Conservation (phyloP, 1,140 invertebrate species). For the Pteromalus puparum region DNA sequence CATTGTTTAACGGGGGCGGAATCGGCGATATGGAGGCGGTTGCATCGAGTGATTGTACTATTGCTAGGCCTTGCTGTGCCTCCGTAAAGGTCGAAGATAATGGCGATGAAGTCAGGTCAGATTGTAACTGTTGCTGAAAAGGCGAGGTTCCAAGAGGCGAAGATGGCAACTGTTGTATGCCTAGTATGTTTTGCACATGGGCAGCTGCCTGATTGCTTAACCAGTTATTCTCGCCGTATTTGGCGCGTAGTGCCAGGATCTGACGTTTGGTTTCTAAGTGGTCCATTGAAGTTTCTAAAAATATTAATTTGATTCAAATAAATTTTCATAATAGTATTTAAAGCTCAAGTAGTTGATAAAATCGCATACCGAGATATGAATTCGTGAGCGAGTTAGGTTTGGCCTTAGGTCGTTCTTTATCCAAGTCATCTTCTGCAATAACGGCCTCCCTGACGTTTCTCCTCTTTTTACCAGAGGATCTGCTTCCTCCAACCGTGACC, state of each 20-base stretch:
- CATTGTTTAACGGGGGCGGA: not conserved
- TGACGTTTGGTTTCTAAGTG: constrained; percentile 79
- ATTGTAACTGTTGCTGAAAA: not conserved
- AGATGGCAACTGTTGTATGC: constrained; percentile 64
- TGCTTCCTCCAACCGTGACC: not conserved
- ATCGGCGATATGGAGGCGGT: constrained; percentile 30
- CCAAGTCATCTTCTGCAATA: constrained; percentile 65
- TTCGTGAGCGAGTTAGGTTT: constrained; percentile 36
- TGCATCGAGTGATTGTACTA: not conserved
- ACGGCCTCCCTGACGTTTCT: constrained; percentile 65
- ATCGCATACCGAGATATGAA: constrained; percentile 16
- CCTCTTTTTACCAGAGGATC: constrained; percentile 56
- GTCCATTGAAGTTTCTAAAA: constrained; percentile 66
- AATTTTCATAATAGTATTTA: not conserved
- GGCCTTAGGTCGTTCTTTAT: constrained; percentile 54
- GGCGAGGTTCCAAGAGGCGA: not conserved
- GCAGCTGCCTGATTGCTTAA: constrained; percentile 76
- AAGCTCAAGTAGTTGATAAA: not conserved
- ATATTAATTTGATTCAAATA: not conserved
- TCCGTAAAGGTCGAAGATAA: constrained; percentile 40
- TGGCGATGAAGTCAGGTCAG: constrained; percentile 23
- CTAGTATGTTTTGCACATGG: constrained; percentile 77
- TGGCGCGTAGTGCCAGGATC: constrained; percentile 76
- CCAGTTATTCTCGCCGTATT: constrained; percentile 79
- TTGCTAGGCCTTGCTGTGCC: not conserved